Evolutionary conservation across 2,797 vertebrate genomes (phyloP).

Genomic region (Enteromius fasciolatus): DNA sequence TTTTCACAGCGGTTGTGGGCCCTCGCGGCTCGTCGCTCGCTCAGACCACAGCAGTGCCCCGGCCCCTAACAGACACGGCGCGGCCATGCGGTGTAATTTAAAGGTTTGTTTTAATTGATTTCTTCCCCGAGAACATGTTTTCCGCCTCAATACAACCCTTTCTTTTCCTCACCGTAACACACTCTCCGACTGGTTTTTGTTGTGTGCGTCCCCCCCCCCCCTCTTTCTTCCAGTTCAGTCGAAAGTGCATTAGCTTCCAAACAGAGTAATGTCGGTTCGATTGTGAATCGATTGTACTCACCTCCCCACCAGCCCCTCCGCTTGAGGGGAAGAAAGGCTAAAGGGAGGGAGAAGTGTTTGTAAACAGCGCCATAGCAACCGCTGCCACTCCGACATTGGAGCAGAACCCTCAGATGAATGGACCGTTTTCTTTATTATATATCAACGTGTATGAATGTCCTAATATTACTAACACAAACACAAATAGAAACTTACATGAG

Average conservation of each 20-base stretch:
- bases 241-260: conserved; percentile 79
- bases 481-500: conserved; percentile 4
- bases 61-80: conserved; percentile 36
- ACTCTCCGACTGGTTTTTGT: conserved; percentile 60
- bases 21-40: conserved; percentile 47
- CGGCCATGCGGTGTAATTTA: conserved; percentile 55
- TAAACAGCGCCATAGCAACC: conserved; percentile 74
- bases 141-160: conserved; percentile 64
- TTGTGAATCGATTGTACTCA: conserved; percentile 81
- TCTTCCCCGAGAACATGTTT: conserved; percentile 62
- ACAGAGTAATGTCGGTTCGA: conserved; percentile 73
- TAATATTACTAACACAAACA: background rate
- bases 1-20: conserved; percentile 61
- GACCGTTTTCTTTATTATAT: conserved; percentile 29
- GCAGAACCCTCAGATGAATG: conserved; percentile 47
- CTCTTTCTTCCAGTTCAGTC: conserved; percentile 67
- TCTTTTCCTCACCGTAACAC: conserved; percentile 58
- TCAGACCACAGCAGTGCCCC: conserved; percentile 55
- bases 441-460: conserved; percentile 3
- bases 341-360: conserved; percentile 70
- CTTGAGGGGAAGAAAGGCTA: conserved; percentile 53
- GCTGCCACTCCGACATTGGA: conserved; percentile 66
- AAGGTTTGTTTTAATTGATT: conserved; percentile 68
- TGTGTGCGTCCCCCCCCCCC: conserved; percentile 41
- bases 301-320: conserved; percentile 55